Conservation (phyloP, 2,113 vertebrate genomes). For the Felis catus region F.catus_Fca126_mat1.0 CM031419.1:135202501-135203000, state of each 20-base stretch:
- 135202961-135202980: background rate
- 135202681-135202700: slow-evolving; percentile 31
- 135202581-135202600: slow-evolving; percentile 35
- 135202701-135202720: background rate
- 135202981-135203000: background rate
- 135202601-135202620: slow-evolving; percentile 2
- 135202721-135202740: background rate
- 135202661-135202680: background rate
- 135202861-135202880: background rate
- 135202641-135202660: slow-evolving; percentile 17
- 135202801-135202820: too few relatives aligned
- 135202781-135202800: too few relatives aligned
- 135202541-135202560: slow-evolving; percentile 32
- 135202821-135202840: too few relatives aligned
- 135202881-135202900: slow-evolving; percentile 32
- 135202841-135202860: too few relatives aligned
- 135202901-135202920: background rate
- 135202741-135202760: background rate
- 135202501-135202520: background rate
- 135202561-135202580: slow-evolving; percentile 25
- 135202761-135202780: too few relatives aligned
- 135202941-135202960: slow-evolving; percentile 22
- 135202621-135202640: background rate
- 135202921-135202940: slow-evolving; percentile 20
- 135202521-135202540: slow-evolving; percentile 38